Evolutionary conservation across 2,888 invertebrate species (phyloP), one percentile per base, ranked within the genome.

Genomic region (Mesoligia furuncula): DNA sequence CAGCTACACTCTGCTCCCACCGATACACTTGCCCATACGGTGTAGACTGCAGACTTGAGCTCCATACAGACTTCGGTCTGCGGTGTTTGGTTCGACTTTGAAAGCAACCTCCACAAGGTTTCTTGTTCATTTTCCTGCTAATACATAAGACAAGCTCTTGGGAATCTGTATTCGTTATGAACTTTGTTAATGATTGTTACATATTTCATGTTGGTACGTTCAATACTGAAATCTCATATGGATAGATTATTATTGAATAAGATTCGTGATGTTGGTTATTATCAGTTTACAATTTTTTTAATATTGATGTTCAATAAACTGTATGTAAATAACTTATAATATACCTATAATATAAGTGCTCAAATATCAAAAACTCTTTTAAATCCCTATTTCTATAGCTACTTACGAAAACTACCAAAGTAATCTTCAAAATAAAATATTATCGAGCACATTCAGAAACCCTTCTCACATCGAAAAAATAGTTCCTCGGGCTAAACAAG

Each of bases 401-500:
- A 67, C 66, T 64, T 31, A 51, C 24, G 17, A 42, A 71, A 79
- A 61, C 62, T 66, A 66, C 48, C 27, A 65, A 84, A 77, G 77
- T 77, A 83, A 80, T 85, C 73, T 59, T 54, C 51, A 67, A 83
- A 75, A 85, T 84, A 85, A 83, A 85, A 85, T 80, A 85, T 85
- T 77, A 85, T 85, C 59, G 75, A 77, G 31, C 36, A 75, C 79
- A 66, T 78, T 82, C 59, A 62, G 67, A 61, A 78, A 78, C 84
- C 86, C 81, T 85, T 85, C 71, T 74, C 76, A 74, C 45, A 62
- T 62, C 48, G 73, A 73, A 85, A 79, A 81, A 85, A 82, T 75
- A 69, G 81, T 81, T 84, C 64, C 77, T 68, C 59, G 39, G 79
- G 77, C 80, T 85, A 85, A 85, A 85, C 85, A 85, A 79, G 74